Evolutionary conservation across 1,140 invertebrate species (phyloP).

Genomic region (Pseudoatta argentina): DNA sequence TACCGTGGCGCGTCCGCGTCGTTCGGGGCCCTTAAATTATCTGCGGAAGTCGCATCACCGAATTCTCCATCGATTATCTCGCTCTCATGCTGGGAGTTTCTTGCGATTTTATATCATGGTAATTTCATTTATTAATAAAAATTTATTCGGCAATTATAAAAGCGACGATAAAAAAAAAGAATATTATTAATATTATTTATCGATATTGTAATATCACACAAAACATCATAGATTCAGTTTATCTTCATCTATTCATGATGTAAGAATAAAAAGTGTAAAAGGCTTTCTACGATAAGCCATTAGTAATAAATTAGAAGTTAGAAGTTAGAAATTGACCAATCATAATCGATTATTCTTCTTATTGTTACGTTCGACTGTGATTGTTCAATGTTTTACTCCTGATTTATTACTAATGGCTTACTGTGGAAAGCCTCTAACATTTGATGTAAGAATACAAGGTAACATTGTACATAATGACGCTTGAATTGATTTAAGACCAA

Average conservation of each 20-base stretch:
- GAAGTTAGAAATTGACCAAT: no score
- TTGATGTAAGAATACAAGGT: no score
- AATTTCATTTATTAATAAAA: background rate
- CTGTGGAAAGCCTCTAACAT: no score
- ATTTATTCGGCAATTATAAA: conserved; percentile 1
- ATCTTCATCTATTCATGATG: background rate
- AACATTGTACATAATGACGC: no score
- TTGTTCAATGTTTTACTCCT: no score
- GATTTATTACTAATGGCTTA: no score
- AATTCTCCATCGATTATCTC: conserved; percentile 74
- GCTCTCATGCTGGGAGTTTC: background rate
- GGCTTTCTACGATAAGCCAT: no score
- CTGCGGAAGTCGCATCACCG: conserved; percentile 77
- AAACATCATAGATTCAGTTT: background rate
- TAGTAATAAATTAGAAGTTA: no score
- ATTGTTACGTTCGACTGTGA: no score
- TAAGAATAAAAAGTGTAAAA: no score
- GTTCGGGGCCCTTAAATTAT: conserved; percentile 74
- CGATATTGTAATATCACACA: background rate
- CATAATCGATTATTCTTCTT: no score
- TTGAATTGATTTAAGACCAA: no score
- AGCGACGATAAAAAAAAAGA: background rate
- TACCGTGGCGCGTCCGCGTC: conserved; percentile 46
- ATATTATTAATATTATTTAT: background rate
- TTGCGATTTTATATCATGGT: background rate